phyloP scores from a whole-genome alignment of 92 coral and sea anemone species.

The Epizoanthus rinbou region DNA sequence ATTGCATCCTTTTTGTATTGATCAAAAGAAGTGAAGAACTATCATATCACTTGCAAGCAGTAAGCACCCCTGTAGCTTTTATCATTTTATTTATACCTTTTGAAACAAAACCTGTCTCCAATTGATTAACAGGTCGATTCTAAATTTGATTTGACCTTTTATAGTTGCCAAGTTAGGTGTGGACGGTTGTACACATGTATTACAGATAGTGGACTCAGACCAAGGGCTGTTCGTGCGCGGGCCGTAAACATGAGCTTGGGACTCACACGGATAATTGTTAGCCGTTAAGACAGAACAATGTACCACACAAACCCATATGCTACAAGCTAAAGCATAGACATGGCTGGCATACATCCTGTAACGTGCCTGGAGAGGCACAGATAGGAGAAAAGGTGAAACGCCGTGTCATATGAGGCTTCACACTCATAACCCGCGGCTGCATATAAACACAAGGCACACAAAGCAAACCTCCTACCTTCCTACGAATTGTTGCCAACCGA shows the following conservation, averaged over 20 bases:
- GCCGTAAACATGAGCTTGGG: too few species aligned
- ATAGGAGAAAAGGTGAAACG: neutral
- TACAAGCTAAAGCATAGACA: neutral
- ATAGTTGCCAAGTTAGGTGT: too few species aligned
- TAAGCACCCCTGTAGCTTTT: neutral
- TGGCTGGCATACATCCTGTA: neutral
- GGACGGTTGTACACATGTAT: too few species aligned
- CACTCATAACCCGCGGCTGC: too few species aligned
- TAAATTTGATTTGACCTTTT: neutral
- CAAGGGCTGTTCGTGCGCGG: too few species aligned
- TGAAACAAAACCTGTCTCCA: neutral
- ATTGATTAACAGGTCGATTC: neutral
- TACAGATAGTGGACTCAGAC: too few species aligned
- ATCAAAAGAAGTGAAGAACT: too few species aligned
- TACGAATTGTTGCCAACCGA: slow-evolving; percentile 18
- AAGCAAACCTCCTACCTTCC: neutral
- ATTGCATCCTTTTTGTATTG: too few species aligned
- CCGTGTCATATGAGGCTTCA: neutral
- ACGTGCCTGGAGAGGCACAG: neutral
- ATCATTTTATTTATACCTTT: neutral
- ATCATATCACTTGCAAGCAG: neutral
- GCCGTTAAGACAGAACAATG: neutral
- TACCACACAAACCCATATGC: neutral
- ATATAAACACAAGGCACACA: neutral
- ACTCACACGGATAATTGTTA: neutral